These are phyloP conservation scores for Formica aserva DNA, from an alignment of 2,888 invertebrate species.

Conservation along the genomic window DNA sequence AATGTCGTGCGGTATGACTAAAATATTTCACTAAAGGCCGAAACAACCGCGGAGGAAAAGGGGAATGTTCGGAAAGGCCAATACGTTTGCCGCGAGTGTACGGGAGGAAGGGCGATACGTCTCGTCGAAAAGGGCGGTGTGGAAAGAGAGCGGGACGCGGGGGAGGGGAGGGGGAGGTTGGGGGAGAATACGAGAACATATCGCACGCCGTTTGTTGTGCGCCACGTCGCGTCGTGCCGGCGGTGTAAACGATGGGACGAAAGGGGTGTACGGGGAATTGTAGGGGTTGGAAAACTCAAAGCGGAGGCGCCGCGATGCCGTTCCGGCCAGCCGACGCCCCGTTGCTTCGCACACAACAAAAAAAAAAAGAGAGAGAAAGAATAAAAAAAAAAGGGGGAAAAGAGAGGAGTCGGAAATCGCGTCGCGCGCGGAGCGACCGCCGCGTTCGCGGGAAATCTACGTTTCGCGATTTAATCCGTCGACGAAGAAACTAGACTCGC, in stretches of 20 bases:
- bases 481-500: background rate
- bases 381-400: background rate
- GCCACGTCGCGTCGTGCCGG: conserved; percentile 37
- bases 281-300: conserved; percentile 55
- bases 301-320: conserved; percentile 58
- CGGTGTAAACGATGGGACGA: conserved; percentile 13
- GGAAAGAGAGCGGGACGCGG: background rate
- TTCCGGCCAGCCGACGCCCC: conserved; percentile 57
- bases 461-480: background rate
- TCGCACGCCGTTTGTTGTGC: conserved; percentile 52
- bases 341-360: conserved; percentile 32
- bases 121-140: conserved; percentile 37
- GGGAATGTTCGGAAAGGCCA: conserved; percentile 32
- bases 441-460: background rate
- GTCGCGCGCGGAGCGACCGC: background rate
- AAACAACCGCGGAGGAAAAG: conserved; percentile 5
- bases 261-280: conserved; percentile 43
- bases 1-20: background rate
- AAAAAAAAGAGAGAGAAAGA: background rate
- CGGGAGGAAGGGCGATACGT: conserved; percentile 28
- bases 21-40: conserved; percentile 39
- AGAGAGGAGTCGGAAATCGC: background rate
- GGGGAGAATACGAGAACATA: conserved; percentile 45
- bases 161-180: background rate
- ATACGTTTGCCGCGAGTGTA: conserved; percentile 37